Conservation (phyloP, 2,113 vertebrate species). For the Ardeotis arabs region DNA sequence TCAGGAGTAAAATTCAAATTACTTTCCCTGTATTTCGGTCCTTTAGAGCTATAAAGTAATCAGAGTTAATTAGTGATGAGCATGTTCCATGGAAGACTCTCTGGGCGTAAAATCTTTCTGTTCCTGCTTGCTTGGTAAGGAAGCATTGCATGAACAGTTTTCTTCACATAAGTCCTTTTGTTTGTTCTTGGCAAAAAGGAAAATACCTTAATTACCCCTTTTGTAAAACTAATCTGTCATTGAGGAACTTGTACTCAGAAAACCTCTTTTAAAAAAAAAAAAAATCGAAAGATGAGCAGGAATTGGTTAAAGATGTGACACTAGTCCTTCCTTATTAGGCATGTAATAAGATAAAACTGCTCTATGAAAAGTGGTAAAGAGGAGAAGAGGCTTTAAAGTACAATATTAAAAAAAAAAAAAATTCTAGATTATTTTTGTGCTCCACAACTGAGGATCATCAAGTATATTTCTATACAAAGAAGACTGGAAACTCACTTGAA, state of each 20-base stretch:
- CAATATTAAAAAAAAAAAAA: background rate
- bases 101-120: background rate
- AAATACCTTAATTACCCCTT: background rate
- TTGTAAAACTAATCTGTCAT: background rate
- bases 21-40: background rate
- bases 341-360: background rate
- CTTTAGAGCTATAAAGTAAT: background rate
- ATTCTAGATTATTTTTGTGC: background rate
- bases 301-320: background rate
- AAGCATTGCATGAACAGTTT: background rate
- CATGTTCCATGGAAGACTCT: background rate
- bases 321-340: background rate
- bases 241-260: background rate
- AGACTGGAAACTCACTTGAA: background rate
- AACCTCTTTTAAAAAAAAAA: background rate
- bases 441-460: rapidly evolving
- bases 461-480: background rate
- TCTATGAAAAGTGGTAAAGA: background rate
- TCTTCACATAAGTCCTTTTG: background rate
- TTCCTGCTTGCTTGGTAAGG: background rate
- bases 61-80: background rate
- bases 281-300: background rate
- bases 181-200: background rate
- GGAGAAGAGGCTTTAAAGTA: background rate
- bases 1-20: background rate